Evolutionary conservation across 2,113 vertebrate genomes (phyloP), one percentile per base, ranked within the genome.

Genomic region (Hippocampus abdominalis): DNA sequence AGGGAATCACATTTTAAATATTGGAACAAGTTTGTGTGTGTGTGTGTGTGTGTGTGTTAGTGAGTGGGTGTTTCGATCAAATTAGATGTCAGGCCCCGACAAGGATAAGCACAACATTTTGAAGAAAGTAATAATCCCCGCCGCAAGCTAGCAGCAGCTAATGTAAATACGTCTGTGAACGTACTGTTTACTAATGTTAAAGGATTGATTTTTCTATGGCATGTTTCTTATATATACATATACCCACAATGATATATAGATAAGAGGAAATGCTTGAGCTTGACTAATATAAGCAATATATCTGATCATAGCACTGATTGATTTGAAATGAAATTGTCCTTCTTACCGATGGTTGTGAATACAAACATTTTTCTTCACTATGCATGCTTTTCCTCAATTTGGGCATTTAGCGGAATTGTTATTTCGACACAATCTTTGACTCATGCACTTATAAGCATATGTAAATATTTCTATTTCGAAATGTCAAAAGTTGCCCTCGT

Each of bases 201-300:
- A 67, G 1, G 21, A 48, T 32, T 69, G 21, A 51, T 61, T 69
- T 74, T 80, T 79, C 5, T 69, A 69, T 12, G 42, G 59, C 68
- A 72, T 39, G 72, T 77, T 74, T 71, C 8, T 57, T 54, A 23
- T 48, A 56, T 12, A 18, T 3, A 56, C 25, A 27, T 44, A 27
- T 48, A 62, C 27, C 32, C 32, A 16, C 2, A 62, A 8, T 21
- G 32, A 32, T 54, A n/a, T 27, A 62, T 39, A 54, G 20, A 12
- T 29, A 36, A 64, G 67, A 48, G 16, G 23, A 27, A 60, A 15
- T 32, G 36, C 60, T 62, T 39, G 10, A 63, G 10, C 61, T 40
- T n/a, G 21, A 39, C 61, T 12, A 23, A 42, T 44, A 44, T 42
- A 79, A 88, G 87, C 86, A 88, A 86, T 88, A 86, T 79, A 42